phyloP scores from a whole-genome alignment of 2,113 vertebrate genomes.

The Neogale vison region DNA sequence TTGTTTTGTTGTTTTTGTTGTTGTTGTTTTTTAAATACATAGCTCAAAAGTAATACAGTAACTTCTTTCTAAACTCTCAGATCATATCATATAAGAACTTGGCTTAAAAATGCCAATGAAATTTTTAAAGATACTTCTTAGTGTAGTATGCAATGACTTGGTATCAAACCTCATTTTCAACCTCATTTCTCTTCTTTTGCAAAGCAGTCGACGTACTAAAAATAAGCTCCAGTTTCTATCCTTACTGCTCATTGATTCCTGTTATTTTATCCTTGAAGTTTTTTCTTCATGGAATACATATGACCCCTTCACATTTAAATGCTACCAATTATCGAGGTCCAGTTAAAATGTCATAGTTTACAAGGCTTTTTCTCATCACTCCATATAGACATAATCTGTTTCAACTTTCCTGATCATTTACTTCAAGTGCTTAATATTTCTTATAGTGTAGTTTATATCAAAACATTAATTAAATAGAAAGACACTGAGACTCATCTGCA shows the following conservation, averaged over 20 bases:
- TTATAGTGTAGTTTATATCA: not conserved
- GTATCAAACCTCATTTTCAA: not conserved
- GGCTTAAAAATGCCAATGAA: not conserved
- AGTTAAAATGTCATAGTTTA: not conserved
- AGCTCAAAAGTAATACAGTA: not conserved
- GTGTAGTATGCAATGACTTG: not conserved
- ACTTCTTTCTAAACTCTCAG: not conserved
- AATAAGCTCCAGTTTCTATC: not conserved
- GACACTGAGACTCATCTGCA: not conserved
- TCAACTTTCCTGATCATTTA: not conserved
- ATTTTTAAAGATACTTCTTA: not conserved
- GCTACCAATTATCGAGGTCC: not conserved
- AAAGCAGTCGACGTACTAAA: not conserved
- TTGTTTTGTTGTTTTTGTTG: not conserved
- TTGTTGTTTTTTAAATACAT: not conserved
- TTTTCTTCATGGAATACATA: not conserved
- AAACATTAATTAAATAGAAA: not conserved
- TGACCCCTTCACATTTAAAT: not conserved
- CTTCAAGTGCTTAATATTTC: not conserved
- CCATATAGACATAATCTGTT: not conserved
- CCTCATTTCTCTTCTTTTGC: not conserved
- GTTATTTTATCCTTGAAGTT: not conserved
- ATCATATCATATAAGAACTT: not conserved
- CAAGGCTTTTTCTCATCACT: not conserved
- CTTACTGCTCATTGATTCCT: not conserved